Evolutionary conservation across 2,113 vertebrate species (phyloP).

Genomic region (Donacobius atricapilla): DNA sequence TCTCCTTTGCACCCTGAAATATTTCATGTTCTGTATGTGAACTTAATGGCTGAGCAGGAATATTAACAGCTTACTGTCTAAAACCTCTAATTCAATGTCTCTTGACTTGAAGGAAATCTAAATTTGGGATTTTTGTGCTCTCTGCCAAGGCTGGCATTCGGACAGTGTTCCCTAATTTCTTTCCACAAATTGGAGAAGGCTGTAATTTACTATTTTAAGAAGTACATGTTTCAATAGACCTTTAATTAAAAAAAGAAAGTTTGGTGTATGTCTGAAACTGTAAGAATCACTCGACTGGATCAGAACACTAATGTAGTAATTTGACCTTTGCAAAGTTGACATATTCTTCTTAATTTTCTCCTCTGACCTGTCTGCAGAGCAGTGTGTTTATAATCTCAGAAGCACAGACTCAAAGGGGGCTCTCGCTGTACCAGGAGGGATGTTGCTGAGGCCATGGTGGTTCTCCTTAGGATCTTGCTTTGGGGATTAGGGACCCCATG

Average conservation of each 20-base stretch:
- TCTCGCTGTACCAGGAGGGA: background rate
- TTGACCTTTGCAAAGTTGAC: background rate
- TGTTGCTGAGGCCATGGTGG: background rate
- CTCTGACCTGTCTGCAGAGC: background rate
- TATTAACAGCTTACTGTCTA: background rate
- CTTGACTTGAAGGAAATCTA: constrained; percentile 18
- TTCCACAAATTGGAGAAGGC: background rate
- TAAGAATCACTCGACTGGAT: constrained; percentile 22
- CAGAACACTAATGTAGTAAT: background rate
- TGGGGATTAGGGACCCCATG: background rate
- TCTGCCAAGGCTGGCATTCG: background rate
- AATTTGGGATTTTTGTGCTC: constrained; percentile 9
- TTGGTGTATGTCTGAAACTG: background rate
- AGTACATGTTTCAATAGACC: constrained; percentile 9
- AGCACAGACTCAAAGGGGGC: background rate
- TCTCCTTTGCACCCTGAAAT: background rate
- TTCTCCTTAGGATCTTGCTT: background rate
- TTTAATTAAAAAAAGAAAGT: constrained; percentile 42
- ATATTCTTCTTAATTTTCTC: constrained; percentile 2
- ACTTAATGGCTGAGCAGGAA: background rate
- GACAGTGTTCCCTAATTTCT: constrained; percentile 4
- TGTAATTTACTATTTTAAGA: constrained; percentile 50
- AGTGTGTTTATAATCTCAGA: background rate
- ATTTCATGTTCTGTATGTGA: background rate
- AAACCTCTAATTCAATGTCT: background rate